phyloP scores from a whole-genome alignment of 2,113 vertebrate genomes.

The Haemorhous mexicanus region DNA sequence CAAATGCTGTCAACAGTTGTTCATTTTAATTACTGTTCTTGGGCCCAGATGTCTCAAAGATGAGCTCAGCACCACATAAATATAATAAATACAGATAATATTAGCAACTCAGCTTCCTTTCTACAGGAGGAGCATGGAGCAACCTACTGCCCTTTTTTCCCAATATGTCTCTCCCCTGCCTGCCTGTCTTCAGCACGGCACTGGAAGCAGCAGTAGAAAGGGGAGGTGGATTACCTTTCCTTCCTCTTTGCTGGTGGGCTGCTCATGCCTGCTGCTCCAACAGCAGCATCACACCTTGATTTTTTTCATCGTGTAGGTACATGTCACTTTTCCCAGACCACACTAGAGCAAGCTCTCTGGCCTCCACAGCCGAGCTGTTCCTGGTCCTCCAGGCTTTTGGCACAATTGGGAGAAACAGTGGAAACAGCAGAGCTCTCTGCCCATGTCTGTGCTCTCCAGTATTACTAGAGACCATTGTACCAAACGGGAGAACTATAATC shows the following conservation, averaged over 20 bases:
- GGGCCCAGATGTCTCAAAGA: constrained; percentile 51
- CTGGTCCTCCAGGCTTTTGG: not conserved
- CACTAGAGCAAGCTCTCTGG: not conserved
- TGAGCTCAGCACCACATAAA: constrained; percentile 62
- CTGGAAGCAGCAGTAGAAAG: not conserved
- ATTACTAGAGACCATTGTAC: not conserved
- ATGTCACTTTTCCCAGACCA: not conserved
- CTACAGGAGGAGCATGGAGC: not conserved
- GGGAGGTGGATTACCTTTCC: not conserved
- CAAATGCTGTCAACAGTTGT: constrained; percentile 70
- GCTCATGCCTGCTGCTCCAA: not conserved
- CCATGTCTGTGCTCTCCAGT: not conserved
- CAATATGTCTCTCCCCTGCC: not conserved
- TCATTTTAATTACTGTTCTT: constrained; percentile 58
- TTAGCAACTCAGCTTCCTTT: constrained; percentile 33
- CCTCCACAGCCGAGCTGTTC: not conserved
- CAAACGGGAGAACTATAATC: not conserved
- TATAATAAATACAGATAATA: constrained; percentile 48
- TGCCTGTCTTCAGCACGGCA: not conserved
- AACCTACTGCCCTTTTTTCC: not conserved
- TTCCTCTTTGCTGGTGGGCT: not conserved
- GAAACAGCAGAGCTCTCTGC: not conserved
- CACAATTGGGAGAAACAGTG: not conserved
- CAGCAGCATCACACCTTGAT: not conserved
- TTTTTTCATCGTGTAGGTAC: not conserved